Evolutionary conservation across 1,140 invertebrate genomes (phyloP).

Genomic region (Eurosta solidaginis): DNA sequence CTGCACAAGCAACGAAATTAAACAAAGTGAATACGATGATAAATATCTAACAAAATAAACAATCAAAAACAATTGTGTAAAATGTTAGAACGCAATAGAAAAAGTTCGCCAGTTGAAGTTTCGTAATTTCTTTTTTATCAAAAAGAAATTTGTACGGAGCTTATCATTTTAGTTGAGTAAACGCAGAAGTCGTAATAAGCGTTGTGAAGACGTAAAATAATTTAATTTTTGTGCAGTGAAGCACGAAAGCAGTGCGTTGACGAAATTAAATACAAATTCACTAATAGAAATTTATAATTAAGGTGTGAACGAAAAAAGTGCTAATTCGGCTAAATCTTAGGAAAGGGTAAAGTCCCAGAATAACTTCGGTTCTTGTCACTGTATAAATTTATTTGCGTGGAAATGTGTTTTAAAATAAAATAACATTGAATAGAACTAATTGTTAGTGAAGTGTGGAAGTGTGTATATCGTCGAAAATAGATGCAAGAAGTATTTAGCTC

Average conservation of each 20-base stretch:
- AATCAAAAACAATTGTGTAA: slow-evolving; percentile 6
- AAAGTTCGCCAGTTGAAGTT: not conserved
- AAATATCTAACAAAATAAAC: too few species aligned
- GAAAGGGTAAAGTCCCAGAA: too few species aligned
- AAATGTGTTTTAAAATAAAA: not conserved
- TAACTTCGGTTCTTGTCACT: too few species aligned
- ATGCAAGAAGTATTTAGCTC: not conserved
- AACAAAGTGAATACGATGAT: too few species aligned
- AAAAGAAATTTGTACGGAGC: not conserved
- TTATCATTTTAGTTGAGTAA: slow-evolving; percentile 1
- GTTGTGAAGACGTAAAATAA: not conserved
- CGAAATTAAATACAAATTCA: not conserved
- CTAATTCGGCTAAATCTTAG: too few species aligned
- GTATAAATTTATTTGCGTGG: too few species aligned
- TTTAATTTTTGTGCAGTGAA: too few species aligned
- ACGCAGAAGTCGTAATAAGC: not conserved
- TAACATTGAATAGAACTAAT: not conserved
- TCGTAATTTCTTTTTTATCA: slow-evolving; percentile 15
- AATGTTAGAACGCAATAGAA: slow-evolving; percentile 10
- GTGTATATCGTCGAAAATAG: not conserved
- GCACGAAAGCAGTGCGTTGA: not conserved
- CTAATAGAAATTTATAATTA: not conserved
- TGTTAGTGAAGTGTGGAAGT: not conserved
- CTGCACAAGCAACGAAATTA: too few species aligned
- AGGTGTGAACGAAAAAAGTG: too few species aligned